Percentiles rank a stretch among this genome's conserved stretches.
Conservation (phyloP, 2,113 vertebrate genomes). For the Bubo blakistoni region DNA sequence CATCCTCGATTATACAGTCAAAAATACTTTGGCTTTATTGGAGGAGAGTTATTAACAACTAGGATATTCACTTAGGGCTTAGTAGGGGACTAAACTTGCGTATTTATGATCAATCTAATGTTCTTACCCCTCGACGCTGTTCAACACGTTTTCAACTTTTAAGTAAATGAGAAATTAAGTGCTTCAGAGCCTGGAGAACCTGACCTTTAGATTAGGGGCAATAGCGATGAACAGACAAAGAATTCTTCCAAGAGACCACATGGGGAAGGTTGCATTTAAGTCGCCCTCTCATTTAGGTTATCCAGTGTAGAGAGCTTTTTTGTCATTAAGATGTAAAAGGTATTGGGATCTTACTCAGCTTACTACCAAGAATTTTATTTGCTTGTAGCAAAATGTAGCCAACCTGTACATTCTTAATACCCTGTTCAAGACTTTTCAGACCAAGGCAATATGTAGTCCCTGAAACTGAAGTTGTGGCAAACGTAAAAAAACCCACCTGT, state of each 20-base stretch:
- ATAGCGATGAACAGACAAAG: neutral
- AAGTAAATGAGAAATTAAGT: neutral
- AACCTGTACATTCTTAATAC: neutral
- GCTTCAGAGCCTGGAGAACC: neutral
- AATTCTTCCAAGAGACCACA: neutral
- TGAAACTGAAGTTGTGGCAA: neutral
- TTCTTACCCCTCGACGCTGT: neutral
- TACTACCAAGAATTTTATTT: neutral
- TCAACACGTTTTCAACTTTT: neutral
- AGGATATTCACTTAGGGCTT: neutral
- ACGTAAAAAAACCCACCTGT: accelerated
- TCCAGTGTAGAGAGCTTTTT: neutral
- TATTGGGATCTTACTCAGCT: neutral
- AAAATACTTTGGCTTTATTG: neutral
- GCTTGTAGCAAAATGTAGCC: neutral
- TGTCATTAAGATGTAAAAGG: neutral
- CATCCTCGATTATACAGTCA: neutral
- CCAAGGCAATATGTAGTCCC: neutral
- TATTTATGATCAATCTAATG: neutral
- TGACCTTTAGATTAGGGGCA: neutral
- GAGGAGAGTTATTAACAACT: neutral
- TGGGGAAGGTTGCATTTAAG: neutral
- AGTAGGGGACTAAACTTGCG: neutral
- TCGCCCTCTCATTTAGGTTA: neutral
- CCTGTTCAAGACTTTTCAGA: neutral